Evolutionary conservation across 2,888 invertebrate species (phyloP), one percentile per base, ranked within the genome.

Genomic region (Agrenia bidenticulata): DNA sequence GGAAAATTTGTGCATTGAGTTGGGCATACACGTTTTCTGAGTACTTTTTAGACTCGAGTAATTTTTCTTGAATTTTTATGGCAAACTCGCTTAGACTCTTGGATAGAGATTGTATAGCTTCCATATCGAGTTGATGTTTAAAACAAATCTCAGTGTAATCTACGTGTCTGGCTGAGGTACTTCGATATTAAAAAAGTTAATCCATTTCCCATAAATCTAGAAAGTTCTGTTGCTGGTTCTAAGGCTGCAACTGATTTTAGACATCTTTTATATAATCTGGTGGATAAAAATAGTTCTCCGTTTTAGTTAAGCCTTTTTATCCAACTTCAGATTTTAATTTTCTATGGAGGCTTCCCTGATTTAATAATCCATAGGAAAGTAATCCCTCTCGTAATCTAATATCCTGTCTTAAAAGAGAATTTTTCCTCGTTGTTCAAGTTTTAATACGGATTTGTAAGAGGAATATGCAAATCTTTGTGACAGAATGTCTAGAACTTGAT

Each of bases 401-500:
- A 55, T 32, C 19, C 17, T 13, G 11, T n/a, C 32, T 26, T 19
- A 27, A 2, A 13, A 9, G 2, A 32, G 15, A 62, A 39, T 27
- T 41, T 42, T 41, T 56, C 55, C 41, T 62, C 23, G 21, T 62
- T 45, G 4, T 45, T 19, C 45, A 45, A 19, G 15, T 19, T 45
- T 45, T 45, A 17, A 15, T 17, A 15, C 15, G n/a, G 19, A 45
- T 45, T 45, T 32, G 9, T 55, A 55, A 23, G 55, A 55, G 55
- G 24, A 55, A 55, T 63, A 63, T 63, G 63, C 51, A 63, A 63
- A 63, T 63, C 37, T 37, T 23, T 58, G n/a, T 56, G 39, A 57
- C 51, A 63, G 37, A 63, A 63, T 39, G 50, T 15, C 57, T 63
- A 45, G n/a, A 23, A 19, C 24, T 51, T 32, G 57, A 19, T 24